phyloP scores from a whole-genome alignment of 2,113 vertebrate species.

The Lophotis ruficrista region DNA sequence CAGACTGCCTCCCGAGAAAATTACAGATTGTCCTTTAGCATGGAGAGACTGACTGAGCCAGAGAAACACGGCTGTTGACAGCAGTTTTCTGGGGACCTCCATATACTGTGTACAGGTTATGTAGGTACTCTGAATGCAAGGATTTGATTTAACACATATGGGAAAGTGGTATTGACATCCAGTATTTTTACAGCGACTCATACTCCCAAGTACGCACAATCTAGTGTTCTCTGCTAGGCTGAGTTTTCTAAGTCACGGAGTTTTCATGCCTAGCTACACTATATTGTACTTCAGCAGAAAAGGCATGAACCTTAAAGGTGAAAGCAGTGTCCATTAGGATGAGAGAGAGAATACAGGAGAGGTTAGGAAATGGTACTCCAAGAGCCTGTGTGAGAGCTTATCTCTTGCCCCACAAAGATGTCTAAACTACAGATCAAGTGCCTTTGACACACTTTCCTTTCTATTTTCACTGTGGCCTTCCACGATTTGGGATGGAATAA shows the following conservation, averaged over 20 bases:
- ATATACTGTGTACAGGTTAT: neutral
- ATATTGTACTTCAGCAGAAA: neutral
- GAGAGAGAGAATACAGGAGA: neutral
- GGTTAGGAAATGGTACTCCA: neutral
- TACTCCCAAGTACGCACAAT: neutral
- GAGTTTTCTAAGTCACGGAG: neutral
- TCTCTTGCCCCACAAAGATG: neutral
- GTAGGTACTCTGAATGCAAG: neutral
- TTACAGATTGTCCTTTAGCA: neutral
- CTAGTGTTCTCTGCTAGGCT: neutral
- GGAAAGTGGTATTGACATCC: neutral
- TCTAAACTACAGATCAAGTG: neutral
- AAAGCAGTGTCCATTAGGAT: neutral
- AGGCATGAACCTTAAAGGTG: neutral
- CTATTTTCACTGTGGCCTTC: neutral
- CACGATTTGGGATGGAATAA: neutral
- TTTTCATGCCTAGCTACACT: neutral
- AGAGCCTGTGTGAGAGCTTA: neutral
- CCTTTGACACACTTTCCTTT: neutral
- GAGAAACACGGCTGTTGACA: neutral
- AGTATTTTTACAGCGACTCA: neutral
- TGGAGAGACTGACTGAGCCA: accelerated
- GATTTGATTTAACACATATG: neutral
- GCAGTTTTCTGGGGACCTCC: neutral
- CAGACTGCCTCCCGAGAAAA: neutral